Base-by-base conservation (phyloP, 2,888 invertebrate genomes). In the Drosophila monieri region DNA sequence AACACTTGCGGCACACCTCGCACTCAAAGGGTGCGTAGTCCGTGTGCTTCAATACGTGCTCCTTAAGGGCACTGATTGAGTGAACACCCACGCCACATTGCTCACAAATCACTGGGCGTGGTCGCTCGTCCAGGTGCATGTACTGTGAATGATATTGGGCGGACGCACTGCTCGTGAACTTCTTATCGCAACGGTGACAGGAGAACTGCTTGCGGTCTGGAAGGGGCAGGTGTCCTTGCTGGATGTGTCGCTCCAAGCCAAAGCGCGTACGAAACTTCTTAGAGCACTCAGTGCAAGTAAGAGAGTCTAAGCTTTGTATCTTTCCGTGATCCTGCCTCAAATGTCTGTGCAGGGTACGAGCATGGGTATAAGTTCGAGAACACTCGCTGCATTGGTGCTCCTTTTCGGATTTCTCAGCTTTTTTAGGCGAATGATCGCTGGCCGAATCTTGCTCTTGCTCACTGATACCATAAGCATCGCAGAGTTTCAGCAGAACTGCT, bases 11-110 rank as follows among this genome's bases (percentile, higher is more conserved):
- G 78, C 92, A 92, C 18, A 91, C 91, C 4, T 91, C 89, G 69
- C 93, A 93, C 57, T 91, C 90, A 74, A 90, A 92, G 0, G 92
- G 93, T 0, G 91, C 90, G 9, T 91, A 91, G n/a, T 92, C 92
- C 14, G 92, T 92, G 68, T 93, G 93, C 27, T 90, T 92, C 0
- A 92, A 88, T 73, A 92, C 90, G 69, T 93, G 93, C 66, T 92
- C 92, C 68, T 92, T 92, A 1, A 93, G 84, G 3, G 92, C 91
- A 5, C 92, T 92, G 65, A 92, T 91, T 3, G 92, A 92, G 1
- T 92, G 91, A 47, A 92, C 92, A 6, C 91, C 90, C 37, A 92
- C 89, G 0, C 92, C 92, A 74, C 93, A 93, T 65, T 92, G 91
- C 66, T 93, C 92, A 67, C 93, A 93, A 23, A 92, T 92, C 71